Conservation (phyloP, 2,888 invertebrate genomes). For the Harpalus rubripes region DNA sequence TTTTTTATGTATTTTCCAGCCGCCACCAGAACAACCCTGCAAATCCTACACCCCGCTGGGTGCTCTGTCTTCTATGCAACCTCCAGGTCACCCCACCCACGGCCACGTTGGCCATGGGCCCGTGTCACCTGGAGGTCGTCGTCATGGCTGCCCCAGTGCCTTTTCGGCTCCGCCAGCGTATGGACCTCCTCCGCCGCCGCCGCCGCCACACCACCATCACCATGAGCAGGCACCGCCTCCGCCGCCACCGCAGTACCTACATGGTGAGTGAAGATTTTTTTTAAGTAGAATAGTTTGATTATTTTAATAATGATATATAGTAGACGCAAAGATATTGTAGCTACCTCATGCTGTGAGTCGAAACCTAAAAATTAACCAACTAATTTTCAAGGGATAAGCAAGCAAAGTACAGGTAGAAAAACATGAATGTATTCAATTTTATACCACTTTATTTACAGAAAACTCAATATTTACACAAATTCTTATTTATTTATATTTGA, state of each 20-base stretch:
- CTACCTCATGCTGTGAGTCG: too few species aligned
- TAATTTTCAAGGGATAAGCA: too few species aligned
- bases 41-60: constrained; percentile 91
- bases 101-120: constrained; percentile 76
- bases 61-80: constrained; percentile 92
- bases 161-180: constrained; percentile 80
- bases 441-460: too few species aligned
- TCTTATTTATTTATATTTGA: too few species aligned
- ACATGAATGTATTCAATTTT: too few species aligned
- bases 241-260: constrained; percentile 73
- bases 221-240: constrained; percentile 73
- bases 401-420: too few species aligned
- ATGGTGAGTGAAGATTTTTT: constrained; percentile 74
- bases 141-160: constrained; percentile 82
- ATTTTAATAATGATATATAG: neutral
- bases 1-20: neutral
- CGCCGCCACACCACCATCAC: constrained; percentile 76
- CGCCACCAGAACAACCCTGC: constrained; percentile 73
- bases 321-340: too few species aligned
- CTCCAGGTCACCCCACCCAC: constrained; percentile 81
- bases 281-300: neutral
- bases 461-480: too few species aligned
- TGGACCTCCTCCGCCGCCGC: constrained; percentile 76
- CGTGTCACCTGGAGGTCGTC: constrained; percentile 77
- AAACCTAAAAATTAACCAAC: too few species aligned